Percentiles rank a stretch among this genome's conserved stretches.
Conservation (phyloP, 2,888 invertebrate species). For the Neoitamus cyanurus region DNA sequence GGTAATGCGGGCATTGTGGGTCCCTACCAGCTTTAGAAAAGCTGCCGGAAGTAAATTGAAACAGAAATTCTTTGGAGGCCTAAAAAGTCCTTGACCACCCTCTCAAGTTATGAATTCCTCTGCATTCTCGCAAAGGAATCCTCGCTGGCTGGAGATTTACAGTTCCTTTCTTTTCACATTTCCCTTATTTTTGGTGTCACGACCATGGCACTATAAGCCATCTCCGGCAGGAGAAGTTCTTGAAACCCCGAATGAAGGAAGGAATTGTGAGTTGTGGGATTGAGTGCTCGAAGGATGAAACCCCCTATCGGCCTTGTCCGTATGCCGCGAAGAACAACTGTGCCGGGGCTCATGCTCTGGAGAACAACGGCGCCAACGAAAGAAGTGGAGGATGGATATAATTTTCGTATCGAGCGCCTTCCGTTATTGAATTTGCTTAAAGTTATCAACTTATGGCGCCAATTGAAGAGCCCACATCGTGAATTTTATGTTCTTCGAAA, state of each 20-base stretch:
- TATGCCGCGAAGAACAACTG: background rate
- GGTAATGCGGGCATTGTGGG: background rate
- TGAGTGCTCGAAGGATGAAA: background rate
- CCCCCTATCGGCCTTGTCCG: background rate
- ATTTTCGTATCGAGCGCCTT: background rate
- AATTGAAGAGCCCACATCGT: background rate
- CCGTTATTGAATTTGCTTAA: background rate
- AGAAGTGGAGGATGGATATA: background rate
- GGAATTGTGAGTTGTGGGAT: background rate
- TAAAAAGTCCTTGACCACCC: background rate
- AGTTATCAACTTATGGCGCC: slow-evolving; percentile 1
- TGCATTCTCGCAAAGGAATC: background rate
- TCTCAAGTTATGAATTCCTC: background rate
- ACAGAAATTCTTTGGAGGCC: background rate
- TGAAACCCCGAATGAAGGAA: background rate
- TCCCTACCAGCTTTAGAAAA: background rate
- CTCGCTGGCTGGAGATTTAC: background rate
- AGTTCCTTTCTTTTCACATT: background rate
- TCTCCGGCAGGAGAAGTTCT: background rate
- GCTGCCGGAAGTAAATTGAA: background rate
- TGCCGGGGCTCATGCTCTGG: background rate
- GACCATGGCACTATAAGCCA: background rate
- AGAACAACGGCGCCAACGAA: background rate
- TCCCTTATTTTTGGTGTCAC: background rate
- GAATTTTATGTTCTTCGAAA: background rate